Evolutionary conservation across 2,888 invertebrate genomes (phyloP).

Genomic region (Kuschelorhynchus macadamiae): DNA sequence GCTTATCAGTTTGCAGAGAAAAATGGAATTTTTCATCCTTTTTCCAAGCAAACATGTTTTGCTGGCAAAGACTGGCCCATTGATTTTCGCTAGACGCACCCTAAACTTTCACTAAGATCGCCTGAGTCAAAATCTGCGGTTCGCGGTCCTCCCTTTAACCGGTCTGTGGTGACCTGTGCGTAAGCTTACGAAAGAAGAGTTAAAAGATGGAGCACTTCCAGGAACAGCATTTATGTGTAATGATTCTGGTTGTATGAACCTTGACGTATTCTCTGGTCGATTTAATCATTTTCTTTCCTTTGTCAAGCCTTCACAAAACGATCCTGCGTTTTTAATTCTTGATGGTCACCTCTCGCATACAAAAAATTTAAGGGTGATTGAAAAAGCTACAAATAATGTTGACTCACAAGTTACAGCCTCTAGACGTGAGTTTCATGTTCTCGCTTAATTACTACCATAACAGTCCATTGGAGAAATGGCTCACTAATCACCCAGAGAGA

Average conservation of each 20-base stretch:
- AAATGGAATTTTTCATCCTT: background rate
- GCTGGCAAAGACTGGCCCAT: conserved; percentile 23
- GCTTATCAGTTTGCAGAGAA: conserved; percentile 25
- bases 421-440: conserved; percentile 34
- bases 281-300: conserved; percentile 64
- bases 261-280: conserved; percentile 60
- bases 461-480: no score
- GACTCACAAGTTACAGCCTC: conserved; percentile 28
- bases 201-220: conserved; percentile 60
- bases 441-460: no score
- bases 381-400: conserved; percentile 18
- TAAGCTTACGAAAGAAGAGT: conserved; percentile 35
- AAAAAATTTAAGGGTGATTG: conserved; percentile 17
- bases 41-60: background rate
- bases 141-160: conserved; percentile 17
- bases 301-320: conserved; percentile 55
- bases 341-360: conserved; percentile 35
- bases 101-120: conserved; percentile 21
- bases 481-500: background rate
- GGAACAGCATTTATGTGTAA: conserved; percentile 54
- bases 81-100: conserved; percentile 17
- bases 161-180: conserved; percentile 6
- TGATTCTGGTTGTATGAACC: conserved; percentile 59
- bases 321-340: conserved; percentile 34
- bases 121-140: conserved; percentile 35